Evolutionary conservation across 2,797 vertebrate genomes (phyloP).

Genomic region (Otolemur crassicaudatus): DNA sequence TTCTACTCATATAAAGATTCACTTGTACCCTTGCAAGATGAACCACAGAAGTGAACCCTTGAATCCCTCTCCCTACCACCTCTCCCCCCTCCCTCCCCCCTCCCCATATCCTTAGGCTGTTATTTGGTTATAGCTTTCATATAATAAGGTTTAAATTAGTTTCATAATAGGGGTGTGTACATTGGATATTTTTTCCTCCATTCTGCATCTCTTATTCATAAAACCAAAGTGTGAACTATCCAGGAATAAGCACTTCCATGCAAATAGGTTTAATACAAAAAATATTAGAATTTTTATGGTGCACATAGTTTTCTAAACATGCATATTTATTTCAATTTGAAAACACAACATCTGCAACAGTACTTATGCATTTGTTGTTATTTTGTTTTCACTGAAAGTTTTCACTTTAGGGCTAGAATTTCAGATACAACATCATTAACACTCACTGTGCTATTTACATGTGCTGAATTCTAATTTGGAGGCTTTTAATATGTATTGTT

Average conservation of each 20-base stretch:
- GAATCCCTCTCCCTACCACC: too few species aligned
- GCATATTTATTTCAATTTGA: not conserved
- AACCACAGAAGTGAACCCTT: too few species aligned
- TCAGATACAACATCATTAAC: not conserved
- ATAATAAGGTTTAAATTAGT: too few species aligned
- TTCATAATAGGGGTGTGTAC: too few species aligned
- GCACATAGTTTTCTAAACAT: not conserved
- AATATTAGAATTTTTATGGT: not conserved
- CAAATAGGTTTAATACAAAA: constrained; percentile 8
- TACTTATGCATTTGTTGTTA: not conserved
- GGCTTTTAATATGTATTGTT: not conserved
- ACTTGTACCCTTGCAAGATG: too few species aligned
- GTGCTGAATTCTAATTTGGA: not conserved
- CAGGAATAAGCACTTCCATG: not conserved
- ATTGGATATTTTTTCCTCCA: too few species aligned
- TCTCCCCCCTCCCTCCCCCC: too few species aligned
- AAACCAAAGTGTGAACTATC: constrained; percentile 7
- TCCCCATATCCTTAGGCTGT: too few species aligned
- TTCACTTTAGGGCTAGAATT: constrained; percentile 10
- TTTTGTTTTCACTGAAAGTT: not conserved
- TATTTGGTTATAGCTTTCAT: too few species aligned
- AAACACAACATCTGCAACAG: not conserved
- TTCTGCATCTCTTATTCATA: constrained; percentile 13
- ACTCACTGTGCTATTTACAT: not conserved
- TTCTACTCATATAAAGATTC: too few species aligned